These are phyloP conservation scores for Paelopatides confundens DNA, from an alignment of 53 echinoderm and acorn worm genomes.

Conservation along the genomic window DNA sequence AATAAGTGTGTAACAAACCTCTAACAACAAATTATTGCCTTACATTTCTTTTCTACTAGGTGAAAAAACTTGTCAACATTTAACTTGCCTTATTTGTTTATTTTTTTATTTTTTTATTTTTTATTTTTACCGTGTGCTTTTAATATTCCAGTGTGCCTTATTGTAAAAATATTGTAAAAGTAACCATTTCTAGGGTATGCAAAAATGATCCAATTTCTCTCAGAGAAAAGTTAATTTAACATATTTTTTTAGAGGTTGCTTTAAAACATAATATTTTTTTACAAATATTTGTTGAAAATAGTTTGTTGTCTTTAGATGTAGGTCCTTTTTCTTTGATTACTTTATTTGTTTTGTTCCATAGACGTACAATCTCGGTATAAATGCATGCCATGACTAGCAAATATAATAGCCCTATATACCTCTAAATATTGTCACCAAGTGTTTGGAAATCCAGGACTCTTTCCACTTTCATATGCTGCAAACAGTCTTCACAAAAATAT, in stretches of 20 bases:
- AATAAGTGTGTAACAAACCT: slow-evolving; percentile 18
- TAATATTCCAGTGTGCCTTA: neutral
- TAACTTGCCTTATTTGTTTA: neutral
- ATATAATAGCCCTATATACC: slow-evolving; percentile 19
- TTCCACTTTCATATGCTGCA: slow-evolving; percentile 49
- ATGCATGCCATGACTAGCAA: slow-evolving; percentile 37
- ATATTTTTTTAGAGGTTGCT: no score
- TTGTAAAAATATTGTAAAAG: neutral
- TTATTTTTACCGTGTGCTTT: neutral
- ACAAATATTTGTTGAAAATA: no score
- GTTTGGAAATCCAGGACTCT: slow-evolving; percentile 41
- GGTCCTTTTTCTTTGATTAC: neutral
- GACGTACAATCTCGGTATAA: neutral
- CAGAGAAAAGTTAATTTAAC: no score
- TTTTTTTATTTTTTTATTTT: neutral
- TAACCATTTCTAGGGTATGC: no score
- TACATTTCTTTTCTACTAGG: neutral
- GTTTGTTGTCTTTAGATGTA: no score
- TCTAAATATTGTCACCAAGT: slow-evolving; percentile 11
- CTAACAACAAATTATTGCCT: neutral
- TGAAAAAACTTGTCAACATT: neutral
- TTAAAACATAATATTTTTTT: no score
- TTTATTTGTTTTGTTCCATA: neutral
- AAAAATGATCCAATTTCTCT: no score
- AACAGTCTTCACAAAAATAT: slow-evolving; percentile 18